These are phyloP conservation scores for Dufourea novaeangliae DNA, from an alignment of 1,140 invertebrate genomes.

Conservation along the genomic window DNA sequence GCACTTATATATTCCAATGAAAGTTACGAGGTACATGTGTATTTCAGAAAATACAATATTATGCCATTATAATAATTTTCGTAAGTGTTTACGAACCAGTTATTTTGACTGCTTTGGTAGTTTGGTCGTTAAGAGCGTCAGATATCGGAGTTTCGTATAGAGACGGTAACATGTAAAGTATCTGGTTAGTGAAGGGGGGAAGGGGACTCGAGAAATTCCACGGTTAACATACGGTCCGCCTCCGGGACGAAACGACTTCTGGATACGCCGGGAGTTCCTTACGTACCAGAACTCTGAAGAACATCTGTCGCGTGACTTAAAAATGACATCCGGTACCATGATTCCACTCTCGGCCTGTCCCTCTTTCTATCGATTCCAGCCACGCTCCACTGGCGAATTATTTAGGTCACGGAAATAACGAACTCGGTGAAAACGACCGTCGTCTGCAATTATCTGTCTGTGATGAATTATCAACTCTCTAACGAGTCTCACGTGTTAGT, in stretches of 20 bases:
- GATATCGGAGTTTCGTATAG: not conserved
- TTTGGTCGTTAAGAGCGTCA: too few relatives aligned
- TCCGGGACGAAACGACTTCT: slow-evolving; percentile 53
- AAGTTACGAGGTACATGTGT: too few relatives aligned
- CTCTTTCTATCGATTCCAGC: not conserved
- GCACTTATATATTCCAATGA: too few relatives aligned
- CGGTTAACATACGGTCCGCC: slow-evolving; percentile 55
- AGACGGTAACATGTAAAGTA: not conserved
- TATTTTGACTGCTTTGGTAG: too few relatives aligned
- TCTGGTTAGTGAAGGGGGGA: not conserved
- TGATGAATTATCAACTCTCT: not conserved
- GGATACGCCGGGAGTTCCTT: slow-evolving; percentile 33
- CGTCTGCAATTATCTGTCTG: not conserved
- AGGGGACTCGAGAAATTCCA: slow-evolving; percentile 12
- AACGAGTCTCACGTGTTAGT: not conserved
- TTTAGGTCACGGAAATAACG: not conserved
- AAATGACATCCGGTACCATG: slow-evolving; percentile 49
- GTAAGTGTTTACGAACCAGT: too few relatives aligned
- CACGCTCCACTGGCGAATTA: slow-evolving; percentile 8
- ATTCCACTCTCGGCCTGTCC: slow-evolving; percentile 9
- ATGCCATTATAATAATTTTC: too few relatives aligned
- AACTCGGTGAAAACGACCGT: not conserved
- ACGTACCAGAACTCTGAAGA: slow-evolving; percentile 42
- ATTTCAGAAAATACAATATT: too few relatives aligned
- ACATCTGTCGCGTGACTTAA: slow-evolving; percentile 46